A percentile compares a stretch with the other conserved stretches of the same genome.
phyloP scores from a whole-genome alignment of 2,113 vertebrate species.

The Paraplagusia blochii region DNA sequence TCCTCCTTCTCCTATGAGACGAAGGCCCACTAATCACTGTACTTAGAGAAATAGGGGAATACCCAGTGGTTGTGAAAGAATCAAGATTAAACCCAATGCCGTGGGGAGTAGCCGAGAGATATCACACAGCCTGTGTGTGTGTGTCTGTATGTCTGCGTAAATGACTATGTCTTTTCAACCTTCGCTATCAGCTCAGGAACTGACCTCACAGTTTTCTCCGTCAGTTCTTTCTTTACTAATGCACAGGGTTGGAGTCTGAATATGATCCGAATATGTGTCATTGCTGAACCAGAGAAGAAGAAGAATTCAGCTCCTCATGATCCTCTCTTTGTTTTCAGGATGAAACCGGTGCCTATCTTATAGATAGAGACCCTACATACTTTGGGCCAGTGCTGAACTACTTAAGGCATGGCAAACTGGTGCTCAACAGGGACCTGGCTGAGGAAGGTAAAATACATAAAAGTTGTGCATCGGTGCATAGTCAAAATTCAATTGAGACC shows the following conservation, averaged over 20 bases:
- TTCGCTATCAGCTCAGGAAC: too few species aligned
- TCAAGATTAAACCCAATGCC: constrained; percentile 59
- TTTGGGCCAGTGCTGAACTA: constrained; percentile 98
- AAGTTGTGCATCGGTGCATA: not conserved
- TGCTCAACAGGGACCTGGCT: constrained; percentile 95
- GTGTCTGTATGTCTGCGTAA: constrained; percentile 2
- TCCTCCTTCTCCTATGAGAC: constrained; percentile 41
- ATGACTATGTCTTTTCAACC: constrained; percentile 8
- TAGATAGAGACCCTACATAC: constrained; percentile 96
- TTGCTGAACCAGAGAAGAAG: too few species aligned
- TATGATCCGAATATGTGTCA: too few species aligned
- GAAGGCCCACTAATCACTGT: constrained; percentile 55
- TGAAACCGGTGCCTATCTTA: constrained; percentile 97
- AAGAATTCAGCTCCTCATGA: not conserved
- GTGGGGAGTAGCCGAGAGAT: constrained; percentile 46
- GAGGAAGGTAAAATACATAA: constrained; percentile 85
- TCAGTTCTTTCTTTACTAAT: too few species aligned
- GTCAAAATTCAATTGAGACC: not conserved
- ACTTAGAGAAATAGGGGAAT: constrained; percentile 68
- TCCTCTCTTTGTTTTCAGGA: constrained; percentile 74
- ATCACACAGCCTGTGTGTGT: constrained; percentile 23
- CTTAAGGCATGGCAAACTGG: constrained; percentile 94
- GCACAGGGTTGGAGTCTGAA: too few species aligned
- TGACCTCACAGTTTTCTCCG: not conserved
- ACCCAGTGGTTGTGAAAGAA: constrained; percentile 60